Percentiles rank a stretch among this genome's conserved stretches.
phyloP scores from a whole-genome alignment of 1,140 invertebrate genomes.

The Lineus longissimus region DNA sequence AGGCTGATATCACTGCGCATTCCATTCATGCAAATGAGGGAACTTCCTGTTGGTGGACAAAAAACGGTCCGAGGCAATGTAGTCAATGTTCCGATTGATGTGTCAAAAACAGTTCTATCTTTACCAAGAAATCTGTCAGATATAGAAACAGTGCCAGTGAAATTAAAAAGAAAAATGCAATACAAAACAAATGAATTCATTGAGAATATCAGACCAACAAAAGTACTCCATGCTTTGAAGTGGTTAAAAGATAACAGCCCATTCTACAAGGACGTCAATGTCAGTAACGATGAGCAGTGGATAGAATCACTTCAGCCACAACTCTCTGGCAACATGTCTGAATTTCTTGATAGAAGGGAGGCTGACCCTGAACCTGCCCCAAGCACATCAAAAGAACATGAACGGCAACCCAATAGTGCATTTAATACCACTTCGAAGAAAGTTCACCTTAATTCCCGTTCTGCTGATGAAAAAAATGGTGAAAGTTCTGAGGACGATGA shows the following conservation, averaged over 20 bases:
- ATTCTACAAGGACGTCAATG: too few species aligned
- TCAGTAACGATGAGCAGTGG: too few species aligned
- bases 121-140: conserved; percentile 17
- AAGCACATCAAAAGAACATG: too few species aligned
- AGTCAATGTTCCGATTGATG: conserved; percentile 27
- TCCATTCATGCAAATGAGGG: conserved; percentile 13
- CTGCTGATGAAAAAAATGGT: too few species aligned
- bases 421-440: too few species aligned
- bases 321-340: too few species aligned
- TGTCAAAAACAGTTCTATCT: conserved; percentile 20
- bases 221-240: background rate
- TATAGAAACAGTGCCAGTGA: conserved; percentile 15
- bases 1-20: background rate
- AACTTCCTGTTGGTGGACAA: background rate
- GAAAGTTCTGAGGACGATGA: too few species aligned
- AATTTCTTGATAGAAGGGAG: too few species aligned
- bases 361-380: too few species aligned
- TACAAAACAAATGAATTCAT: conserved; percentile 17
- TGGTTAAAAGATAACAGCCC: background rate
- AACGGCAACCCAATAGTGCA: too few species aligned
- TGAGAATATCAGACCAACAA: conserved; percentile 17
- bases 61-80: conserved; percentile 12
- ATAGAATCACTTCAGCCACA: too few species aligned
- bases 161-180: conserved; percentile 18
- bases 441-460: too few species aligned